Evolutionary conservation across 1,140 invertebrate genomes (phyloP), one percentile per base, ranked within the genome.

Genomic region (Lucilia cuprina): DNA sequence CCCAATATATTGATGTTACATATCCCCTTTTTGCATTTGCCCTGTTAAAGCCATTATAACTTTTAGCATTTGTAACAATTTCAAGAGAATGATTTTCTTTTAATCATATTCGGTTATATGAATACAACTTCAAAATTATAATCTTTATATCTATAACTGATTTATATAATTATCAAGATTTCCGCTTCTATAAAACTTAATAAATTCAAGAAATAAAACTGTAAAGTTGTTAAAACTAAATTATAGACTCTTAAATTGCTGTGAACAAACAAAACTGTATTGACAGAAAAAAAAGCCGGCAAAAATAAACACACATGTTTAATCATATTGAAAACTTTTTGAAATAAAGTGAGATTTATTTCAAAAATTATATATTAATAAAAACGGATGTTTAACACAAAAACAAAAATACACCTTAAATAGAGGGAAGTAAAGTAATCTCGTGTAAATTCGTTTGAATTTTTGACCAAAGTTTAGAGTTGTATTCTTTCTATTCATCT

Each of bases 161-260:
- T 80, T 80, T 49, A 49, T 50, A 49, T n/a, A 21, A 80, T 80
- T 80, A 50, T 50, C 21, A 49, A 80, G 41, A 80, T 80, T 80
- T 80, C 77, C 41, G 77, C 25, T 49, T 21, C 65, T 21, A 50
- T 21, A 50, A 47, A 30, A 30, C 25, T 30, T 19, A 78, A 41
- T n/a, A 78, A 25, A 80, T 19, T 78, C 13, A 80, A 80, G 13
- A 49, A 30, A 30, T 2, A 80, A 80, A 49, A 80, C 41, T 49
- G 21, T 21, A 50, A 80, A 47, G 9, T 19, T 78, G 75, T 50
- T 49, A 80, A 78, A 80, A 49, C 41, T 80, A 80, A 80, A 80
- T 80, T 80, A 80, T 21, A 80, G 77, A 80, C 41, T 80, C 8
- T 25, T 41, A 80, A 50, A 9, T 49, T 21, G 19, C 41, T 47